These are phyloP conservation scores for Crepidodera aurea DNA, from an alignment of 2,888 invertebrate species.

Conservation along the genomic window DNA sequence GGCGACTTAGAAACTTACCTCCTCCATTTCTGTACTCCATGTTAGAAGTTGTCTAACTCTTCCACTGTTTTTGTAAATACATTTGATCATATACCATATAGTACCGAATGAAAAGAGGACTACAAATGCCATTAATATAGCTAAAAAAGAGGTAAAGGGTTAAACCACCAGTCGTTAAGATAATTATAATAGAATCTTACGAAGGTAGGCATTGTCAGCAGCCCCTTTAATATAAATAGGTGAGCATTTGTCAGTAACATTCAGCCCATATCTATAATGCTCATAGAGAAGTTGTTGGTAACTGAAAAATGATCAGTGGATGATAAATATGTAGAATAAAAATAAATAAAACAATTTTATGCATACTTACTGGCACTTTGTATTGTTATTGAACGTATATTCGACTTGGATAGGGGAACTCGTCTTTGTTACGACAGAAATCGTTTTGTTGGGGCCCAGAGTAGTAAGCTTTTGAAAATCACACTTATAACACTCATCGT, in stretches of 20 bases:
- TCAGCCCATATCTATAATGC: constrained; percentile 61
- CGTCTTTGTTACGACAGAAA: constrained; percentile 56
- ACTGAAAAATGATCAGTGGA: constrained; percentile 44
- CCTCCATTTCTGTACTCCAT: constrained; percentile 55
- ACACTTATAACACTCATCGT: constrained; percentile 59
- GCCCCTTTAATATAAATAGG: constrained; percentile 57
- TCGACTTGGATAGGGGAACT: constrained; percentile 55
- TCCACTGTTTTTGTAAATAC: constrained; percentile 58
- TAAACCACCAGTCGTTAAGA: no score
- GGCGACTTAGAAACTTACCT: constrained; percentile 48
- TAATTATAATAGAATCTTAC: constrained; percentile 53
- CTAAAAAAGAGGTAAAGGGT: constrained; percentile 47
- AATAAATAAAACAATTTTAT: not conserved
- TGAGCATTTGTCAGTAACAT: constrained; percentile 54
- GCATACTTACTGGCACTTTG: constrained; percentile 51
- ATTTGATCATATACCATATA: constrained; percentile 62
- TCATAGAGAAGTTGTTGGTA: constrained; percentile 55
- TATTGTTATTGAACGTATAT: constrained; percentile 41
- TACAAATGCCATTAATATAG: constrained; percentile 60
- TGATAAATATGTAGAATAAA: not conserved
- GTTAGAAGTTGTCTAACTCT: constrained; percentile 48
- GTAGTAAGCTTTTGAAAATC: constrained; percentile 53
- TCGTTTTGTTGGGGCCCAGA: constrained; percentile 45
- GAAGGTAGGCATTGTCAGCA: constrained; percentile 60
- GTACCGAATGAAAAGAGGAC: constrained; percentile 61